Base-by-base conservation (phyloP, 2,113 vertebrate genomes). In the Daboia siamensis region DNA sequence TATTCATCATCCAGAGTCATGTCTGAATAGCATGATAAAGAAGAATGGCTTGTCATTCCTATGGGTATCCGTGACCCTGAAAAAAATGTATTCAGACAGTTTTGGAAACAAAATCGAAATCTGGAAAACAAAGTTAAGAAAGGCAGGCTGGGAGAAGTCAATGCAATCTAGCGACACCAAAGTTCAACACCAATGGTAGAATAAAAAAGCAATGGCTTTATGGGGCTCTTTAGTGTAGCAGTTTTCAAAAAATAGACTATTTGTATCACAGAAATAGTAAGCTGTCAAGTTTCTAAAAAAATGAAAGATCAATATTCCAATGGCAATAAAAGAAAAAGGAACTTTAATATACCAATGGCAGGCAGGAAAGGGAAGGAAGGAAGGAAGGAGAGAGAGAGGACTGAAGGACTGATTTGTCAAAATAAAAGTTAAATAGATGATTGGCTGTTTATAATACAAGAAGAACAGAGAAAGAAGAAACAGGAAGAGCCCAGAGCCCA, bases 361-460 rank as follows among this genome's bases (percentile, higher is more conserved):
- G 15, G n/a, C 1, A 6, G 1, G 15, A 2, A 17, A 55, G 15
- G 2, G 0, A 74, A 33, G 15, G 64, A 0, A 15, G 2, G 54
- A 12, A 55, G 5, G 0, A 74, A 13, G 13, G 0, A 39, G 69
- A 4, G 15, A 74, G 61, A 11, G 26, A 61, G 57, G 57, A 59
- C 1, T 12, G 6, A 69, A 69, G 15, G n/a, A 33, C 2, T n/a
- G 61, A 69, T n/a, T n/a, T 69, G 29, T n/a, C 29, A 69, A 69
- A 33, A 69, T 69, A 69, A 69, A 69, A 69, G 64, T 33, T 69
- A 69, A n/a, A 74, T 39, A 74, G 69, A 13, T 74, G n/a, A 74
- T 74, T 74, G 29, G 29, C 64, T 33, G n/a, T 74, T 51, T 20
- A 8, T 2, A 74, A 74, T 74, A 74, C n/a, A 74, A 74, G 13